Evolutionary conservation across 2,797 vertebrate genomes (phyloP).

Genomic region (Pipistrellus nathusii): DNA sequence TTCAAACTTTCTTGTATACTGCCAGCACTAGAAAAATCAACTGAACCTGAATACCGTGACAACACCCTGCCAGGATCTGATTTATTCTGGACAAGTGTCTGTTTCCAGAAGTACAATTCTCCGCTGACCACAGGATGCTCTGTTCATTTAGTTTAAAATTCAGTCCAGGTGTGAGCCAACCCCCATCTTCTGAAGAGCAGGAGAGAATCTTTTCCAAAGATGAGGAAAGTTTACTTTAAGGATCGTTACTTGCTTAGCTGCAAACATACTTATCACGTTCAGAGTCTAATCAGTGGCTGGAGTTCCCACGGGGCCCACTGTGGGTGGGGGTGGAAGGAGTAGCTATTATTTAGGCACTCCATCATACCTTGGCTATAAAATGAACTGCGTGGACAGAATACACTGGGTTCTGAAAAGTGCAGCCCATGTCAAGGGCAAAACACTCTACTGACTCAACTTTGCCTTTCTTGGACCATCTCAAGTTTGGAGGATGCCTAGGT

Average conservation of each 20-base stretch:
- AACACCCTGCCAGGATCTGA: not conserved
- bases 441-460: not conserved
- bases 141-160: conserved; percentile 7
- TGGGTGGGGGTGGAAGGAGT: not conserved
- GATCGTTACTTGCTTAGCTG: not conserved
- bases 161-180: not conserved
- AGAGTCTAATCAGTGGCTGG: conserved; percentile 6
- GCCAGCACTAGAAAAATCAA: conserved; percentile 5
- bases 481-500: not conserved
- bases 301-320: not conserved
- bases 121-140: not conserved
- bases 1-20: not conserved
- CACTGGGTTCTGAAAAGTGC: not conserved
- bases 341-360: not conserved
- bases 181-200: not conserved
- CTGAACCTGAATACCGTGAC: not conserved
- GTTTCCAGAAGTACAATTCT: not conserved
- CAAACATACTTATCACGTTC: not conserved
- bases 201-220: not conserved
- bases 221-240: not conserved
- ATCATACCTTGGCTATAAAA: not conserved
- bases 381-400: not conserved
- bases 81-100: not conserved
- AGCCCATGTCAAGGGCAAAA: not conserved
- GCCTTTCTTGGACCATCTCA: not conserved